Conservation (phyloP, 1,140 invertebrate species). For the Lasioglossum baleicum region DNA sequence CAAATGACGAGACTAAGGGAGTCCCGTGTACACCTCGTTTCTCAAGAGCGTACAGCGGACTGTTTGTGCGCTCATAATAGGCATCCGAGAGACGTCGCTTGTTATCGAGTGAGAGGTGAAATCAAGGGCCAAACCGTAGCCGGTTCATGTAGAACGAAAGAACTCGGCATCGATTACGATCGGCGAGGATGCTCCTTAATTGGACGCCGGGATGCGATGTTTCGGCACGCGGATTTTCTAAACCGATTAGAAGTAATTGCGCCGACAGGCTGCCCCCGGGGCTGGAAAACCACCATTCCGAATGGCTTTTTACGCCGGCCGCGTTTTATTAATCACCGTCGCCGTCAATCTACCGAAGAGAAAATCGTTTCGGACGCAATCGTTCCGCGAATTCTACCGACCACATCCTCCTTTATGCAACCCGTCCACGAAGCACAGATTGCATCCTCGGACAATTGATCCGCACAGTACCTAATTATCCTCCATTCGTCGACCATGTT, state of each 20-base stretch:
- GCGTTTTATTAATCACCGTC: slow-evolving; percentile 43
- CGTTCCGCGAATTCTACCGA: slow-evolving; percentile 17
- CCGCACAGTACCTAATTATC: too few relatives aligned
- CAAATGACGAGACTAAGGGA: neutral
- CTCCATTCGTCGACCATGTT: too few relatives aligned
- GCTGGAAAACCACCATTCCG: slow-evolving; percentile 41
- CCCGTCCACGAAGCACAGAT: too few relatives aligned
- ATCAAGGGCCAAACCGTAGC: slow-evolving; percentile 37
- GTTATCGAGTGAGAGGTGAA: slow-evolving; percentile 27
- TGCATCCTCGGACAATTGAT: too few relatives aligned
- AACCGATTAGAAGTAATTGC: slow-evolving; percentile 62
- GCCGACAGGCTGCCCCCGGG: slow-evolving; percentile 24
- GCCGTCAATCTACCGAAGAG: slow-evolving; percentile 22
- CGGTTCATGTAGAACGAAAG: slow-evolving; percentile 2
- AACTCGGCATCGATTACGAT: slow-evolving; percentile 36
- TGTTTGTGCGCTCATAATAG: neutral
- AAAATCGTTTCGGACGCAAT: slow-evolving; percentile 31
- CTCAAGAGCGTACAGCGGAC: neutral
- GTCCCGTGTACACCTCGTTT: neutral
- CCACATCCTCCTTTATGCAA: too few relatives aligned
- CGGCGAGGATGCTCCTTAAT: slow-evolving; percentile 40
- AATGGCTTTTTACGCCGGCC: neutral
- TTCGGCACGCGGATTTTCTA: slow-evolving; percentile 53
- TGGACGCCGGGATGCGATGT: slow-evolving; percentile 26
- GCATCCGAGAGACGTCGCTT: neutral